A percentile compares a stretch with the other conserved stretches of the same genome.
Evolutionary conservation across 2,113 vertebrate species (phyloP).

Genomic region (Leptobrachium ailaonicum): DNA sequence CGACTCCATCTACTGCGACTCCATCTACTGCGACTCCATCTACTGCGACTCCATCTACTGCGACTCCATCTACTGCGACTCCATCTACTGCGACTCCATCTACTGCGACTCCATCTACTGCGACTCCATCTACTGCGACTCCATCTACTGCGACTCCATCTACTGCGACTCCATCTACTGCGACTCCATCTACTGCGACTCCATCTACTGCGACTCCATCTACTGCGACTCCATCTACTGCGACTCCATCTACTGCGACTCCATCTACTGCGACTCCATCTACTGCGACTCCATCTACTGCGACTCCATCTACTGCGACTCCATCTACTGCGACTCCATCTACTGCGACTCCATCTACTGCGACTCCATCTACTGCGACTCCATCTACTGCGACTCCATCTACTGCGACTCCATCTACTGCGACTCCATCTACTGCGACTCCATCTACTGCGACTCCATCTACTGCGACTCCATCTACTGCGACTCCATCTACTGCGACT

Average conservation of each 20-base stretch:
- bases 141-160: conserved; percentile 58
- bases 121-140: conserved; percentile 64
- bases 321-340: conserved; percentile 58
- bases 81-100: conserved; percentile 58
- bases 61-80: conserved; percentile 64
- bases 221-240: conserved; percentile 51
- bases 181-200: conserved; percentile 64
- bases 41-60: conserved; percentile 51
- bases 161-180: conserved; percentile 51
- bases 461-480: conserved; percentile 51
- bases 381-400: conserved; percentile 58
- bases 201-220: conserved; percentile 58
- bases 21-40: conserved; percentile 58
- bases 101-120: conserved; percentile 51
- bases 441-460: conserved; percentile 58
- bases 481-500: conserved; percentile 64
- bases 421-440: conserved; percentile 64
- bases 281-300: conserved; percentile 51
- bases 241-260: conserved; percentile 64
- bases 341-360: conserved; percentile 51
- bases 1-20: conserved; percentile 64
- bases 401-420: conserved; percentile 51
- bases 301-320: conserved; percentile 64
- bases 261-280: conserved; percentile 58
- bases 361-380: conserved; percentile 64